Conservation (phyloP, 2,113 vertebrate species). For the Indri indri region DNA sequence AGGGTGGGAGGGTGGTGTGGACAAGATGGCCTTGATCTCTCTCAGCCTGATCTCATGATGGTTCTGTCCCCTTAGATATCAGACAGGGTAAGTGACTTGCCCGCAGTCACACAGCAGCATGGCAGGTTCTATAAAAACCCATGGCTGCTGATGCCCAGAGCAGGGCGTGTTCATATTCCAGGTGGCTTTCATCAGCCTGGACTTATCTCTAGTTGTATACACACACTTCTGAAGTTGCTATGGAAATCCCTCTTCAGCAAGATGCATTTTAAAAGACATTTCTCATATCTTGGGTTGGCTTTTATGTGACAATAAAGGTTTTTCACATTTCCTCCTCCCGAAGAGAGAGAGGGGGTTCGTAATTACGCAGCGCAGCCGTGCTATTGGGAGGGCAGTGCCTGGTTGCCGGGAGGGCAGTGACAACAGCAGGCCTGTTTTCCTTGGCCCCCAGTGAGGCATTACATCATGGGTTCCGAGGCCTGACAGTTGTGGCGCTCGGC, state of each 20-base stretch:
- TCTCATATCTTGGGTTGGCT: constrained; percentile 47
- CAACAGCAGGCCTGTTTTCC: constrained; percentile 7
- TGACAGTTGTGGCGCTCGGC: neutral
- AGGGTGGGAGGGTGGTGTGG: too few relatives aligned
- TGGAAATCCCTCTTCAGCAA: constrained; percentile 71
- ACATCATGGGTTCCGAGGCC: neutral
- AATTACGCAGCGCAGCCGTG: neutral
- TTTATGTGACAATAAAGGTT: constrained; percentile 58
- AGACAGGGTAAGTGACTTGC: neutral
- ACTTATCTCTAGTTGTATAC: neutral
- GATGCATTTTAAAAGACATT: constrained; percentile 38
- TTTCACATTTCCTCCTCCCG: constrained; percentile 39
- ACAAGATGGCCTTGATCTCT: neutral
- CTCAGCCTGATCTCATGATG: neutral
- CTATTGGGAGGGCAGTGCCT: neutral
- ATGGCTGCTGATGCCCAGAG: neutral
- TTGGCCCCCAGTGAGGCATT: constrained; percentile 35
- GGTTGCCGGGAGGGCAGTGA: neutral
- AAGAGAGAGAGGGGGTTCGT: neutral
- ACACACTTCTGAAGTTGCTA: constrained; percentile 75
- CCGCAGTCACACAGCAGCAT: neutral
- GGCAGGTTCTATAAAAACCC: neutral
- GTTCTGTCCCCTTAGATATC: neutral
- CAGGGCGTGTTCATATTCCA: neutral
- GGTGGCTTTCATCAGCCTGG: neutral